These are phyloP conservation scores for Aurelia aurita DNA, from an alignment of 30 jellyfish, hydroid and myxozoan species.

Conservation along the genomic window DNA sequence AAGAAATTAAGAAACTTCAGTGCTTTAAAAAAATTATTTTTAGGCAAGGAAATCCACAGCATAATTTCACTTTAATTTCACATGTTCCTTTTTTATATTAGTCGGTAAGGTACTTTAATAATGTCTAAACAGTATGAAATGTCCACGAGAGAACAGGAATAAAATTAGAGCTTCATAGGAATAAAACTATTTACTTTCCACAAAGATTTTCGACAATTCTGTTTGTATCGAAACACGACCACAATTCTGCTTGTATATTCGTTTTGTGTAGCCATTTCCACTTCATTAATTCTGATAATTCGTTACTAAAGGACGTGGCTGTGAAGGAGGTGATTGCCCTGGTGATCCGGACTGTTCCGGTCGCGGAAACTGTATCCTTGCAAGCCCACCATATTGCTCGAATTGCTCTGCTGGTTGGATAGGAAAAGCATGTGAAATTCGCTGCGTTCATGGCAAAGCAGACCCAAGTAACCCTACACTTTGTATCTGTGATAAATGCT, in stretches of 20 bases:
- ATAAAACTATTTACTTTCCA: too few species aligned
- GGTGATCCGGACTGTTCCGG: slow-evolving; percentile 83
- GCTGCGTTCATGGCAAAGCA: slow-evolving; percentile 62
- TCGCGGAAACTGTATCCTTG: slow-evolving; percentile 66
- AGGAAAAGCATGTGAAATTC: slow-evolving; percentile 74
- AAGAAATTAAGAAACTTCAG: too few species aligned
- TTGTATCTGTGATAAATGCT: slow-evolving; percentile 62
- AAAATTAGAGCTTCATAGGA: too few species aligned
- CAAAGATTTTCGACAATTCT: not conserved
- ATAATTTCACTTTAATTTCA: too few species aligned
- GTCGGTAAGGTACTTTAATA: too few species aligned
- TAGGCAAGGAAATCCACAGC: too few species aligned
- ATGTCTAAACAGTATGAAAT: too few species aligned
- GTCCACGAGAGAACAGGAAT: too few species aligned
- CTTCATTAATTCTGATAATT: not conserved
- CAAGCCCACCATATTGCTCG: slow-evolving; percentile 67
- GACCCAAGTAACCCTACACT: slow-evolving; percentile 49
- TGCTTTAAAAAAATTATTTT: too few species aligned
- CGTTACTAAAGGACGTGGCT: slow-evolving; percentile 49
- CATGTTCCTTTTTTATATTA: too few species aligned
- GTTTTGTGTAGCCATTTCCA: too few species aligned
- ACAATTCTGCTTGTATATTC: not conserved
- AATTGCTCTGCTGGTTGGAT: slow-evolving; percentile 72
- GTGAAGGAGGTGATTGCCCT: slow-evolving; percentile 77
- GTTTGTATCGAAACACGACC: not conserved